Evolutionary conservation across 2,113 vertebrate species (phyloP), one percentile per base, ranked within the genome.

Genomic region (Psittacara wagleri): DNA sequence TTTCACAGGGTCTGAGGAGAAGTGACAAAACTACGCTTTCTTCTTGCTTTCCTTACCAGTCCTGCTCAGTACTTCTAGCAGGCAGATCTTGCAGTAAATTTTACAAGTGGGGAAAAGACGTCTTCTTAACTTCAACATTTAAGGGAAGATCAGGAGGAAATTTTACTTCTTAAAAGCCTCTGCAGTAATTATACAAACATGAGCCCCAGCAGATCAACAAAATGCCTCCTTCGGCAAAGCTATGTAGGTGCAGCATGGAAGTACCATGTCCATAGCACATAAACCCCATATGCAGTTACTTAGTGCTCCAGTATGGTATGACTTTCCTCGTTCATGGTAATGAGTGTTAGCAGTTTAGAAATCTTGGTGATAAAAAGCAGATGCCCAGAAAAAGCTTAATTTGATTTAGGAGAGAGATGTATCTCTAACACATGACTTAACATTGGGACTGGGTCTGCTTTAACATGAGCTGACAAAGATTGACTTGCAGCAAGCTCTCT

Each of bases 291-390:
- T 17, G 68, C 59, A 81, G 68, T 52, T 31, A 85, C 87, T 96
- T 79, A 96, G 70, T 44, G 97, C 97, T 98, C 96, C 97, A 97
- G 96, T 52, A 86, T 94, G 82, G 86, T 10, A 33, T n/a, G 55
- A 76, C 44, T 79, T 88, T 44, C 19, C 68, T 81, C 23, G 51
- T 20, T 84, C 72, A 22, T 2, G 69, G 81, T 59, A 94, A 91
- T 2, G 7, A 88, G 51, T 0, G 12, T 13, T 20, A 77, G 69
- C 46, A 78, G 48, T 59, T 87, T 68, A 83, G 85, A 84, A 94
- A 67, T 41, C 78, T 54, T 24, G 16, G 27, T 68, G 80, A 96
- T 92, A 85, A 82, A 88, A 87, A 94, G 88, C 86, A 95, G 92
- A 95, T 95, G 90, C 49, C 61, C 39, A 74, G 69, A 57, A 94